A percentile compares a stretch with the other conserved stretches of the same genome.
Evolutionary conservation across 2,113 vertebrate species (phyloP).

Genomic region (Mohoua ochrocephala): DNA sequence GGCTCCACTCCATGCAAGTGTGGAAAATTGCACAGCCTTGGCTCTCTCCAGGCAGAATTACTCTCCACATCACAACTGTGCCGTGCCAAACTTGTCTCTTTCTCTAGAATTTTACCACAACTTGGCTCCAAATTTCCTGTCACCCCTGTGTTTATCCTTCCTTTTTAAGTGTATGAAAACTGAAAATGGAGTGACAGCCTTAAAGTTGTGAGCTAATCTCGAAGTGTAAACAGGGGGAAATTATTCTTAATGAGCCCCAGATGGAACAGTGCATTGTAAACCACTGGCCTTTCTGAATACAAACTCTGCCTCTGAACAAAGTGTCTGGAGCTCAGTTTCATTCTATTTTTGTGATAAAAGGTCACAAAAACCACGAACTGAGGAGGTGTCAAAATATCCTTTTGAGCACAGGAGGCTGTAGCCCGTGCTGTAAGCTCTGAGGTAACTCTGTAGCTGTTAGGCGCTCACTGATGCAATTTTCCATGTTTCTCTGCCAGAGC

Average conservation of each 20-base stretch:
- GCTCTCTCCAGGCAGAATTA: background rate
- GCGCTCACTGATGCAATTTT: background rate
- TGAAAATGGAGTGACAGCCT: background rate
- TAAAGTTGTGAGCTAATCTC: background rate
- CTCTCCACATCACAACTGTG: background rate
- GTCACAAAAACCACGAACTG: background rate
- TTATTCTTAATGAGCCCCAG: slow-evolving; percentile 16
- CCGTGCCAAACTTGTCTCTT: background rate
- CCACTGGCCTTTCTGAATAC: background rate
- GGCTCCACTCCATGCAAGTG: background rate
- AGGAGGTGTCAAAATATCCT: background rate
- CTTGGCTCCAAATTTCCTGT: background rate
- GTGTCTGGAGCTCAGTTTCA: background rate
- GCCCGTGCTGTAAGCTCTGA: background rate
- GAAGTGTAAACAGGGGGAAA: background rate
- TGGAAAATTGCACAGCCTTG: background rate
- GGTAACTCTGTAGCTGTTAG: background rate
- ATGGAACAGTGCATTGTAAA: background rate
- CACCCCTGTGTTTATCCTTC: slow-evolving; percentile 2
- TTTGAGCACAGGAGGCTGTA: background rate
- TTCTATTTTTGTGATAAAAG: slow-evolving; percentile 25
- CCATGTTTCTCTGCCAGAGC: background rate
- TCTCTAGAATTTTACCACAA: background rate
- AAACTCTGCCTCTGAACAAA: background rate
- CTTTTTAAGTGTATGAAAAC: background rate